Base-by-base conservation (phyloP, 2,888 invertebrate genomes). In the Drosophila mimica region DNA sequence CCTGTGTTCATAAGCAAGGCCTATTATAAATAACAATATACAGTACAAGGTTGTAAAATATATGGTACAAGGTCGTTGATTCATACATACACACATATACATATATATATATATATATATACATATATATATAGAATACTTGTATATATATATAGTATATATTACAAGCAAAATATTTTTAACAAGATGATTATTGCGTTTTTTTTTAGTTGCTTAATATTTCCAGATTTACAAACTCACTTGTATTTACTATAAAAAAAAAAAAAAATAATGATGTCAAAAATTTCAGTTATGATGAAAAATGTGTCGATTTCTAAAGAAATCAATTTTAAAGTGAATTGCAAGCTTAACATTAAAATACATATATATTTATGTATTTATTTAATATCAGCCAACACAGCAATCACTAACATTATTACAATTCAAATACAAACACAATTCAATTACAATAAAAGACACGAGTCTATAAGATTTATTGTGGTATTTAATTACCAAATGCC, bases 31-130 rank as follows among this genome's bases (percentile, higher is more conserved):
- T 4, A 70, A 17, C 30, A 13, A 13, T 54, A 25, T 13, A 17
- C 34, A 59, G 33, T 17, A 40, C 49, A 60, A 70, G 70, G 70
- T 38, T 28, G 25, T 34, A 30, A 13, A 15, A 38, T 20, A 31
- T 20, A 28, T 38, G 17, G 13, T 15, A 13, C 31, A 34, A 53
- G 52, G 31, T 20, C 15, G 53, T 28, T 17, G 17, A 3, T 28
- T 8, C 15, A 46, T 15, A 15, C 7, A 8, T 4, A 46, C 7
- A 46, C 1, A 46, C 3, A 46, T 0, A n/a, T 0, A 38, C 0
- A 34, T 0, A 34, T 1, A 15, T 34, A 5, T 15, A 15, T 1
- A 38, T 7, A 17, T 17, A 36, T 36, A 40, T n/a, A 38, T 3
- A 38, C 8, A 17, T 1, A 1, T 20, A 3, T 43, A 46, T 7